phyloP scores from a whole-genome alignment of 2,888 invertebrate species.

The Agrenia bidenticulata region DNA sequence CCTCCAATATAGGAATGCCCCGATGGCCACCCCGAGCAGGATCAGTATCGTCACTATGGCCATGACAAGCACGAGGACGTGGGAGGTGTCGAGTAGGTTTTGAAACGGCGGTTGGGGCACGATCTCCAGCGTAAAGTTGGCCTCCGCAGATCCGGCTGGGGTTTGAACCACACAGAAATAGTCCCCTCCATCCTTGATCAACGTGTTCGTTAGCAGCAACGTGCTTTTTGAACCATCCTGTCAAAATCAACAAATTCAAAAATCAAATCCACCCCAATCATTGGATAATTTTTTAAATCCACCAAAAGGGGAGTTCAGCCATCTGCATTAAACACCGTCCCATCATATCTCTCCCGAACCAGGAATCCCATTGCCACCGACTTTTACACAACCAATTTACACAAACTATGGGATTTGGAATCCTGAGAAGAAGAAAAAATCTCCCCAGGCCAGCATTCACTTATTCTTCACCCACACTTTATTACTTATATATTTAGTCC shows the following conservation, averaged over 20 bases:
- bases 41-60: conserved; percentile 53
- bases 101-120: conserved; percentile 67
- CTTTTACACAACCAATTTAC: too few relatives aligned
- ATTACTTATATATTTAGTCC: too few relatives aligned
- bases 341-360: too few relatives aligned
- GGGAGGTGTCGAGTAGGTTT: conserved; percentile 67
- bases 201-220: conserved; percentile 76
- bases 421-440: too few relatives aligned
- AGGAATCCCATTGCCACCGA: too few relatives aligned
- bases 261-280: too few relatives aligned
- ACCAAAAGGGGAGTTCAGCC: too few relatives aligned
- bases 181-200: conserved; percentile 67
- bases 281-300: too few relatives aligned
- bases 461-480: too few relatives aligned
- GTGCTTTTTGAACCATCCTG: conserved; percentile 60
- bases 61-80: conserved; percentile 71
- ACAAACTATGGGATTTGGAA: too few relatives aligned
- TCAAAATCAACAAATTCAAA: conserved; percentile 3
- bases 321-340: too few relatives aligned
- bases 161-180: conserved; percentile 90
- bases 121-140: conserved; percentile 84
- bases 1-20: conserved; percentile 64
- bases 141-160: conserved; percentile 81
- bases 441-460: too few relatives aligned
- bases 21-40: conserved; percentile 57